Conservation (phyloP, 2,797 vertebrate genomes). For the Poecilia wingei region DNA sequence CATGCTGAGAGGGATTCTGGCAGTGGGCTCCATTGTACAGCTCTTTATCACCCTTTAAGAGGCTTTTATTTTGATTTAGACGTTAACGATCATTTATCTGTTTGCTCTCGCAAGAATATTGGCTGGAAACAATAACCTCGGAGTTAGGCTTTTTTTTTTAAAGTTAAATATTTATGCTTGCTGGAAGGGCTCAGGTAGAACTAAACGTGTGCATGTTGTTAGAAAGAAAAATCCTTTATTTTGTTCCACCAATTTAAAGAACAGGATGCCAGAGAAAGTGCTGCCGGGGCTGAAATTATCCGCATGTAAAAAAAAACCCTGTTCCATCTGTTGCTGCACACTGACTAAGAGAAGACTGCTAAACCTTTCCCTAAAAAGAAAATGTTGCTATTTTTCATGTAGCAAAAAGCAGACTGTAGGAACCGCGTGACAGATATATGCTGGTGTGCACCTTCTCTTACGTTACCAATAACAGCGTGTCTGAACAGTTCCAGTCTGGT, state of each 20-base stretch:
- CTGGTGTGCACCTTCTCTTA: neutral
- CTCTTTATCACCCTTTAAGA: slow-evolving; percentile 76
- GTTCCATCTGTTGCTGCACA: neutral
- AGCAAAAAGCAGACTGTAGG: neutral
- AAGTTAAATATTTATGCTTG: slow-evolving; percentile 24
- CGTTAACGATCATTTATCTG: slow-evolving; percentile 76
- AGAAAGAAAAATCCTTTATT: neutral
- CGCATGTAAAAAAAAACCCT: neutral
- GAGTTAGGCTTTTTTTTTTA: slow-evolving; percentile 30
- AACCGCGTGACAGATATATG: neutral
- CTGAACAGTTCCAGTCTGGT: neutral
- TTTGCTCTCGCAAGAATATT: slow-evolving; percentile 70
- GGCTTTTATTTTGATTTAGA: slow-evolving; percentile 79
- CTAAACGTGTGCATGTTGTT: neutral
- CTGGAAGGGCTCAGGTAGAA: neutral
- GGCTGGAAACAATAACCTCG: slow-evolving; percentile 51
- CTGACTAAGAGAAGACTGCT: neutral
- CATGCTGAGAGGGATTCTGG: slow-evolving; percentile 68
- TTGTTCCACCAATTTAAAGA: neutral
- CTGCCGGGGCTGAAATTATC: neutral
- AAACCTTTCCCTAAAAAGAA: neutral
- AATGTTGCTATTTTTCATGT: neutral
- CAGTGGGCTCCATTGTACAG: slow-evolving; percentile 64
- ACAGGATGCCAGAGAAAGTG: neutral
- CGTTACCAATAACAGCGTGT: neutral